Conservation (phyloP, 2,113 vertebrate genomes). For the mouse (Mus musculus) region DNA sequence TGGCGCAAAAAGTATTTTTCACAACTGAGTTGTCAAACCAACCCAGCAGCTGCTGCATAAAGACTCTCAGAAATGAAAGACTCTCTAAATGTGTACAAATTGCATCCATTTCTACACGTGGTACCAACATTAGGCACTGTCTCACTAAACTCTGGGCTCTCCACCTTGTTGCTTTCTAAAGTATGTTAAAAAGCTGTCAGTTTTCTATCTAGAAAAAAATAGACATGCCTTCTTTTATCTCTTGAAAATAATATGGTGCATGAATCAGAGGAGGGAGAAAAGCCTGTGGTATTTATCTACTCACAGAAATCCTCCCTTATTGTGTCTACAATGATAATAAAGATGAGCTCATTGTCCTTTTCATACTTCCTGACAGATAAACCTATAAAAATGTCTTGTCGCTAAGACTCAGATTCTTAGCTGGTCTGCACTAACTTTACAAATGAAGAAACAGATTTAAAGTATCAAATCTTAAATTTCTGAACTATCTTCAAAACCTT, state of each 20-base stretch:
- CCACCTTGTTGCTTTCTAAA: neutral
- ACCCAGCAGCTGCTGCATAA: neutral
- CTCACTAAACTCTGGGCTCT: neutral
- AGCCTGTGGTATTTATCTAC: neutral
- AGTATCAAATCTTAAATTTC: neutral
- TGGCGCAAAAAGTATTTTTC: neutral
- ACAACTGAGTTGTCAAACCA: neutral
- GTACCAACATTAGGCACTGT: neutral
- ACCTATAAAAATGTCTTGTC: neutral
- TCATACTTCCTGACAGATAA: neutral
- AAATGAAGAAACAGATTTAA: conserved; percentile 4
- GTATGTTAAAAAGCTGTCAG: neutral
- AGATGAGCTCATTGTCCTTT: neutral
- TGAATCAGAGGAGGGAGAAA: neutral
- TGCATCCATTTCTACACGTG: neutral
- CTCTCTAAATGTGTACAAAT: neutral
- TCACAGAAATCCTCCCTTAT: conserved; percentile 5
- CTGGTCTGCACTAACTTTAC: neutral
- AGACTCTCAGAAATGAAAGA: neutral
- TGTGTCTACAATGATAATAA: neutral
- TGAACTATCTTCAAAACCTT: neutral
- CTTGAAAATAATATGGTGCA: neutral
- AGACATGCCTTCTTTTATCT: neutral
- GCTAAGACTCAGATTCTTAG: neutral
- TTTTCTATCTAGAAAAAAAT: neutral